Evolutionary conservation across 2,888 invertebrate genomes (phyloP), one percentile per base, ranked within the genome.

Genomic region (Tiliacea aurago): DNA sequence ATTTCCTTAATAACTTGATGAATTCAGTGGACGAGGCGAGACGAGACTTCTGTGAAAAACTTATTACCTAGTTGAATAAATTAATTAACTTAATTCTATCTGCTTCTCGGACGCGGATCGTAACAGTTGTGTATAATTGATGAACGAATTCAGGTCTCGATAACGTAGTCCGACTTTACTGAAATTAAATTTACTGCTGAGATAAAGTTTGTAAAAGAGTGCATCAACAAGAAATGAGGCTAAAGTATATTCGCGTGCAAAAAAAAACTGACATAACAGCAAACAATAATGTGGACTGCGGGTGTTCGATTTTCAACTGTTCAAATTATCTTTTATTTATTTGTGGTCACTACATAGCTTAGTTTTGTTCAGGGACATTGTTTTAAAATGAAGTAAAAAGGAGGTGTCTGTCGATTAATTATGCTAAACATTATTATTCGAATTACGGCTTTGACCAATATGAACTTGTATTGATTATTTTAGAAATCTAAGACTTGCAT

Each of bases 21-120:
- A 41, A 23, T 18, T 41, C n/a, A 9, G 15, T 9, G n/a, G 15
- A 41, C 9, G 41, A 41, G n/a, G 9, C 23, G 13, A 72, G 56
- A 61, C 15, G 41, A 61, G 18, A 15, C n/a, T 63, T 56, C 62
- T 20, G 28, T 13, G n/a, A 13, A 23, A 58, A 67, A 53, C 63
- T 67, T 23, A 79, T 37, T 59, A 41, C 3, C 33, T 20, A 58
- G 23, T 41, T 18, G 47, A 53, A 58, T 79, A 53, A 67, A 53
- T 59, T 0, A 49, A 63, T 55, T 37, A 59, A 49, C 23, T 47
- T 58, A 45, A 71, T 71, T 51, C 13, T 33, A 78, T 71, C 55
- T n/a, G n/a, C 23, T 58, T 20, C 23, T 53, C 33, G 41, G 56
- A 53, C 41, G 23, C 20, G 5, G 47, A 23, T 56, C 49, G 61